Conservation (phyloP, 2,888 invertebrate species). For the Acanthosepion pharaonis region DNA sequence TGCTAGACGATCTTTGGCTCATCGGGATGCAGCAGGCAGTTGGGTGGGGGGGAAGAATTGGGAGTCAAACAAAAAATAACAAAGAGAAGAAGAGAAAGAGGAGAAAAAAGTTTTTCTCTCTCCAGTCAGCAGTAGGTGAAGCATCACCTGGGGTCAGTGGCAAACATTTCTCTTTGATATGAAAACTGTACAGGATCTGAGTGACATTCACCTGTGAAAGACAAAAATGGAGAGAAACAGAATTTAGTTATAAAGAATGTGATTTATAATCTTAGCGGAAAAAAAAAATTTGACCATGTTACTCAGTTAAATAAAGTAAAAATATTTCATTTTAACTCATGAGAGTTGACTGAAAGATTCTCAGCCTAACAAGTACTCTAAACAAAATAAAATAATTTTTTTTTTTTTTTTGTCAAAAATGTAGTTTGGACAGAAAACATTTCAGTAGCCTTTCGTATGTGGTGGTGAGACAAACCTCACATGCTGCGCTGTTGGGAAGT, state of each 20-base stretch:
- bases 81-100: background rate
- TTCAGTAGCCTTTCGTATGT: too few species aligned
- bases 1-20: conserved; percentile 44
- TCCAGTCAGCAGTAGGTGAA: background rate
- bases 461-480: too few species aligned
- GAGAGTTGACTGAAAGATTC: too few species aligned
- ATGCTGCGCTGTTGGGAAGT: too few species aligned
- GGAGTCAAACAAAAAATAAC: background rate
- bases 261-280: too few species aligned
- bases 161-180: background rate
- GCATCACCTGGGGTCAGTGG: conserved; percentile 7
- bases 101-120: background rate
- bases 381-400: too few species aligned
- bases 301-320: too few species aligned
- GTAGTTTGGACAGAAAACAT: too few species aligned
- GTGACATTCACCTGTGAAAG: background rate
- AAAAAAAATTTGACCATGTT: too few species aligned
- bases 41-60: background rate
- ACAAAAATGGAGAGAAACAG: background rate
- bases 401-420: too few species aligned
- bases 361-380: too few species aligned
- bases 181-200: background rate
- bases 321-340: too few species aligned
- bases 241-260: background rate
- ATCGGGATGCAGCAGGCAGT: conserved; percentile 41